Conservation (phyloP, 64 coral and sea anemone genomes). For the Stichodactyla mertensii region DNA sequence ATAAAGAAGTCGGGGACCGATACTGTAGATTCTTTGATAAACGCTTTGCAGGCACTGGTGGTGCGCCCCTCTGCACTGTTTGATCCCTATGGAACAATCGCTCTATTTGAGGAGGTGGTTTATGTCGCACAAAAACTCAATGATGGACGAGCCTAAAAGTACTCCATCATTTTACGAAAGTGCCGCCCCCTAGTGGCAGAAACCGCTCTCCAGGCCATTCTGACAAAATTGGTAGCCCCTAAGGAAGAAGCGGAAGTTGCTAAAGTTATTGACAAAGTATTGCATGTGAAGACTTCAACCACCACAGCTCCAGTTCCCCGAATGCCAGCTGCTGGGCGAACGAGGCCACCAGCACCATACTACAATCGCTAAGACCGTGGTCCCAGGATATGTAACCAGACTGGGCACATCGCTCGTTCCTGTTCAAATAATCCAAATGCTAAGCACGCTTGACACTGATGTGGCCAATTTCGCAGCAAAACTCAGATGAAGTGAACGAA, state of each 20-base stretch:
- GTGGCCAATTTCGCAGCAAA: too few species aligned
- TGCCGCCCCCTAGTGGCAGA: constrained; percentile 24
- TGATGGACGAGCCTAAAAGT: constrained; percentile 18
- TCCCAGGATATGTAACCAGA: background rate
- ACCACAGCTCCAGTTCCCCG: background rate
- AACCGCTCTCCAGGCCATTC: constrained; percentile 16
- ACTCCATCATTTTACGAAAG: constrained; percentile 28
- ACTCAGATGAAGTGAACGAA: too few species aligned
- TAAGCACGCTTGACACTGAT: background rate
- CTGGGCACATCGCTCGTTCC: background rate
- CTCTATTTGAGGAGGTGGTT: constrained; percentile 29
- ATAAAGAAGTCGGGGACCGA: background rate
- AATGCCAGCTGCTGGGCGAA: background rate
- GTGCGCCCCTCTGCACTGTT: constrained; percentile 16
- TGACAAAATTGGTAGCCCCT: constrained; percentile 33
- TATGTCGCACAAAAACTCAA: constrained; percentile 15
- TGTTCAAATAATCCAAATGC: background rate
- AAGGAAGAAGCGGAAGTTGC: constrained; percentile 43
- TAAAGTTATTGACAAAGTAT: constrained; percentile 36
- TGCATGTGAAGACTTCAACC: background rate
- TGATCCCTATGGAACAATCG: constrained; percentile 23
- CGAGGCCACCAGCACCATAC: background rate
- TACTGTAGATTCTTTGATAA: background rate
- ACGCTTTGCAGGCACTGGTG: background rate
- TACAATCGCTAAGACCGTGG: background rate